These are phyloP conservation scores for Meloidogyne exigua DNA, from an alignment of 1,140 invertebrate genomes.

Conservation along the genomic window DNA sequence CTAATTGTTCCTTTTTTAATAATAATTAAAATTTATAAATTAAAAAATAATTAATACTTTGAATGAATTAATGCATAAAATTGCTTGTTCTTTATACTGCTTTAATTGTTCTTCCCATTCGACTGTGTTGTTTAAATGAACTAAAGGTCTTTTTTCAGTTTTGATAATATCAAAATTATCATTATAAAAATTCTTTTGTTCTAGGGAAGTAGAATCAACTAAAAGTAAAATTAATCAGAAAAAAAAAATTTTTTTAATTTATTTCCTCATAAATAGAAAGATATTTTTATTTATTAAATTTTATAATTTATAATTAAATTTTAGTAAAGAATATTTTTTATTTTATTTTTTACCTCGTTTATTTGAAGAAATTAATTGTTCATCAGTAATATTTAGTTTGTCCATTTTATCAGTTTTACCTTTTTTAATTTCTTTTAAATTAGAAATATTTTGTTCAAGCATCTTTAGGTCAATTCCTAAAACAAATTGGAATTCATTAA, in stretches of 20 bases:
- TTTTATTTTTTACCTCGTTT: not conserved
- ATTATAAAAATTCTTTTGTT: not conserved
- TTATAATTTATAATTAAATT: no score
- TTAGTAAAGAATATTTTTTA: no score
- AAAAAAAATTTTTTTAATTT: not conserved
- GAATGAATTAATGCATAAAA: conserved; percentile 6
- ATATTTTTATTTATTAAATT: no score
- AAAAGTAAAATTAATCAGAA: not conserved
- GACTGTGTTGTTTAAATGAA: conserved; percentile 18
- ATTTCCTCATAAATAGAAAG: no score
- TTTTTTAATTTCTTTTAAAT: not conserved
- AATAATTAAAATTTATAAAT: not conserved
- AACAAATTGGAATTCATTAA: conserved; percentile 17
- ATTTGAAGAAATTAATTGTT: not conserved
- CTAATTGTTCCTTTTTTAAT: conserved; percentile 30
- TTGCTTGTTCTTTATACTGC: conserved; percentile 15
- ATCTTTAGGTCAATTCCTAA: not conserved
- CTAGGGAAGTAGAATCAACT: not conserved
- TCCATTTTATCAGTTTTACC: not conserved
- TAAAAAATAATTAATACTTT: not conserved
- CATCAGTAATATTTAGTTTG: not conserved
- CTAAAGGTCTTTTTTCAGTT: not conserved
- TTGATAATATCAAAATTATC: not conserved
- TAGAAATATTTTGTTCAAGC: conserved; percentile 14
- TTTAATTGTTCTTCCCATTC: conserved; percentile 19